Conservation (phyloP, 2,888 invertebrate genomes). For the Branchinecta sandiegonensis region DNA sequence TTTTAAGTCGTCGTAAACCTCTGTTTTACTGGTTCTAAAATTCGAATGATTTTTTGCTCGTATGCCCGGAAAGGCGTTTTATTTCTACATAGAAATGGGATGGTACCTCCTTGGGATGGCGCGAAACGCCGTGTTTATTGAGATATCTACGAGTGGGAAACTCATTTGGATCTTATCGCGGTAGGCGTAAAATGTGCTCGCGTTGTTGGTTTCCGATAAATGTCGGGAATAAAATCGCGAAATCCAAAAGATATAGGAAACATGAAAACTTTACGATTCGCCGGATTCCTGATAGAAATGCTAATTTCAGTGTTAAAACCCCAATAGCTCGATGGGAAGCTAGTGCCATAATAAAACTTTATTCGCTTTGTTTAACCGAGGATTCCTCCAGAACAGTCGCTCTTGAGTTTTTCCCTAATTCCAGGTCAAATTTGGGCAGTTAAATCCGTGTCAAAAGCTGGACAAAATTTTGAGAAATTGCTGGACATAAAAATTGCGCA, state of each 20-base stretch:
- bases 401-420: too few relatives aligned
- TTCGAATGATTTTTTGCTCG: background rate
- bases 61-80: background rate
- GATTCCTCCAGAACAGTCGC: background rate
- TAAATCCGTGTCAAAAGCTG: too few relatives aligned
- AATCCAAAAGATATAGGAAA: background rate
- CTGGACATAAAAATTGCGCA: too few relatives aligned
- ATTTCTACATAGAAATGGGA: background rate
- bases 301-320: conserved; percentile 6
- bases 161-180: background rate
- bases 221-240: background rate
- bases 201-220: too few relatives aligned
- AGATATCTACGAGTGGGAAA: conserved; percentile 3
- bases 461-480: too few relatives aligned
- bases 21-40: background rate
- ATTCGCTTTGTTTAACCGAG: background rate
- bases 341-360: background rate
- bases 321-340: background rate
- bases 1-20: background rate
- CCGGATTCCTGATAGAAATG: background rate
- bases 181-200: background rate
- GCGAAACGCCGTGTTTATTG: background rate
- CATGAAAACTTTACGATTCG: background rate
- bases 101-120: too few relatives aligned
- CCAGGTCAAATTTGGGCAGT: too few relatives aligned